Evolutionary conservation across 2,888 invertebrate species (phyloP), one percentile per base, ranked within the genome.

Genomic region (Diaphora mendica): DNA sequence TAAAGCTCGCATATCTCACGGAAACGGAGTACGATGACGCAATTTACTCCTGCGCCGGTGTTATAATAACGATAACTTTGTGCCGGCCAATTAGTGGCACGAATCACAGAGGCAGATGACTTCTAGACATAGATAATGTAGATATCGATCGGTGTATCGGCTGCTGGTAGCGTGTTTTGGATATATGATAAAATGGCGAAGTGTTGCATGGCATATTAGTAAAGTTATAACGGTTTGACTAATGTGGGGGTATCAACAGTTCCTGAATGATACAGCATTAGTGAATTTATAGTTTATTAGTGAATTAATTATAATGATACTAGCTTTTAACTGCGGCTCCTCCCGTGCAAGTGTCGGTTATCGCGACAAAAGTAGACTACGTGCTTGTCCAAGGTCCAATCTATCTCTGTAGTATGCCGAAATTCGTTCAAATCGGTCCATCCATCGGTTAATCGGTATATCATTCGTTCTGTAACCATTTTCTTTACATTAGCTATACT

Each of bases 51-150:
- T 81, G 80, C 78, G 68, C 77, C 83, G 79, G 77, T 84, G 74
- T 79, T 81, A 78, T 81, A 80, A 85, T 80, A 79, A 39, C 81
- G 83, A 84, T 85, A 83, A 76, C 68, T 81, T 81, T 77, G 65
- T 62, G 70, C 48, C 42, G 33, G 55, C 76, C 85, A 85, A 84
- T 84, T 84, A 84, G 74, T 72, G 71, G 77, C 75, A 77, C 67
- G 51, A 68, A 64, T 70, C 33, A 67, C 71, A 70, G 71, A 33
- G 51, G 33, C 66, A 67, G 72, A 76, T 79, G 80, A 71, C 51
- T 74, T 55, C 62, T 8, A 30, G 30, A 30, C 64, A 59, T 59
- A 59, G 66, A 72, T 68, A 68, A 65, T 71, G 33, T 44, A 3
- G 64, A 64, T 67, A 59, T 71, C 15, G 33, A 64, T 64, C 35